These are phyloP conservation scores for Tetramorium parvispinum DNA, from an alignment of 1,140 invertebrate genomes.

Conservation along the genomic window DNA sequence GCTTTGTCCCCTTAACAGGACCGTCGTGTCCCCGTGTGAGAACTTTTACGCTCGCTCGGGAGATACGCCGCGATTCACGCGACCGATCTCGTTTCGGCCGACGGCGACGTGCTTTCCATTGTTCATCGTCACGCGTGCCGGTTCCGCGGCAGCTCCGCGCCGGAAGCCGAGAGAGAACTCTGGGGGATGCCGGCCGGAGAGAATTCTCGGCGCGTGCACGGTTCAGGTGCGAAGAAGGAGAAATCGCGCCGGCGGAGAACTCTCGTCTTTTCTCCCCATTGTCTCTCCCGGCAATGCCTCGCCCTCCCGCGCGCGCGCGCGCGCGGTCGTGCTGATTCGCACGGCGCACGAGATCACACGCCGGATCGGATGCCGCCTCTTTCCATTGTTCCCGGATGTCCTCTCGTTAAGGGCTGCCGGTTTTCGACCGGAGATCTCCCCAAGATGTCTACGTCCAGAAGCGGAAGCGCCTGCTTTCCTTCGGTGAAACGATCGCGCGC, in stretches of 20 bases:
- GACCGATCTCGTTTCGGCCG: conserved; percentile 50
- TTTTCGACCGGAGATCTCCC: neutral
- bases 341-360: neutral
- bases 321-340: conserved; percentile 33
- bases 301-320: neutral
- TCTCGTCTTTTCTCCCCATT: neutral
- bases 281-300: neutral
- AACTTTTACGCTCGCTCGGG: neutral
- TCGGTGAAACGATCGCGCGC: neutral
- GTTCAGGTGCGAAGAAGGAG: conserved; percentile 61
- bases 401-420: neutral
- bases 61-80: neutral
- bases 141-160: conserved; percentile 38
- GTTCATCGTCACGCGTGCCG: conserved; percentile 67
- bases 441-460: neutral
- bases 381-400: neutral
- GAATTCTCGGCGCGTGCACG: conserved; percentile 42
- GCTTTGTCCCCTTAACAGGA: neutral
- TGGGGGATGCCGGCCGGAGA: conserved; percentile 32
- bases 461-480: conserved; percentile 20
- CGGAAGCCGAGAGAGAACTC: conserved; percentile 51
- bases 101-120: conserved; percentile 60
- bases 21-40: neutral
- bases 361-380: conserved; percentile 20
- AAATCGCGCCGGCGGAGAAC: conserved; percentile 44